Evolutionary conservation across 2,113 vertebrate genomes (phyloP).

Genomic region (Cricetomys ansorgei): DNA sequence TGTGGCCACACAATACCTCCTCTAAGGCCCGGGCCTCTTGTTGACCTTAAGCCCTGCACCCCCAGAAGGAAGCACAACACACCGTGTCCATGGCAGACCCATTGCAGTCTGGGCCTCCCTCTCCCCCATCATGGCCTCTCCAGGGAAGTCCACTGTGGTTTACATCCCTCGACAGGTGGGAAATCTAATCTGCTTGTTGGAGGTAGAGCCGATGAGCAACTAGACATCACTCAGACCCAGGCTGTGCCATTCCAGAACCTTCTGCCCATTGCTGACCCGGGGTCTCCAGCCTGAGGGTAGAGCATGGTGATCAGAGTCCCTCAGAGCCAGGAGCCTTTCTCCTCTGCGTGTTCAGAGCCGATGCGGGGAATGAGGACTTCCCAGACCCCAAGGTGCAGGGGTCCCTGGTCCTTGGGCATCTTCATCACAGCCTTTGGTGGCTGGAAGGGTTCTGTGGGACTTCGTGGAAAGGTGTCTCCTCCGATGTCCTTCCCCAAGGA

Average conservation of each 20-base stretch:
- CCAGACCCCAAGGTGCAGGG: not conserved
- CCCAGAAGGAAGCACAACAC: not conserved
- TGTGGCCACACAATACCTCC: not conserved
- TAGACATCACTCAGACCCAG: not conserved
- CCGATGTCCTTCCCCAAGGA: too few species aligned
- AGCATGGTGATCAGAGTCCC: accelerated
- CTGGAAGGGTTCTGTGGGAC: not conserved
- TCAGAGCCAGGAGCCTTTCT: not conserved
- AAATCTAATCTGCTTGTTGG: not conserved
- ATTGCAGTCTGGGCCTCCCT: not conserved
- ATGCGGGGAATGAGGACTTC: not conserved
- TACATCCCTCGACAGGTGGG: not conserved
- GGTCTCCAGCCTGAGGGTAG: not conserved
- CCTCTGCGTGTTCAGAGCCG: not conserved
- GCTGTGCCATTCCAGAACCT: not conserved
- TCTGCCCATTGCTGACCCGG: not conserved
- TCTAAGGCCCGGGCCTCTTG: not conserved
- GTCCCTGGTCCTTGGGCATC: not conserved
- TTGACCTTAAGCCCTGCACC: not conserved
- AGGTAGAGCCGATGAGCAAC: not conserved
- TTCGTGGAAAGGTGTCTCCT: too few species aligned
- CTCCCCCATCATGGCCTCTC: accelerated
- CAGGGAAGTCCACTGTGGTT: not conserved
- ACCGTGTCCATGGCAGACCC: not conserved
- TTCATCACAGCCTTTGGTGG: not conserved